phyloP scores from a whole-genome alignment of 2,888 invertebrate genomes.

The Galerucella calmariensis region DNA sequence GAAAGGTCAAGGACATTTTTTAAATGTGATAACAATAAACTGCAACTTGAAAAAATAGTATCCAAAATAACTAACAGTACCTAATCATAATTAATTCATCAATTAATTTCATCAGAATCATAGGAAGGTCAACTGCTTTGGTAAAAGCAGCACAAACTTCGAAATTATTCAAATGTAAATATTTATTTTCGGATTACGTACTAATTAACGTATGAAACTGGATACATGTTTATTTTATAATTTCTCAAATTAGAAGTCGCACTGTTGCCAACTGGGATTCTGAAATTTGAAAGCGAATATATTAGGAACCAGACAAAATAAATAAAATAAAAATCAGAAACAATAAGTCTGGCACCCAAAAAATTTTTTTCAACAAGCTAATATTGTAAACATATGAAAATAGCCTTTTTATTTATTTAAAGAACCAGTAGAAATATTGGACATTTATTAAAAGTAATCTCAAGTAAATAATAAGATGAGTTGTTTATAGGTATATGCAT shows the following conservation, averaged over 20 bases:
- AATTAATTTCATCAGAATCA: slow-evolving; percentile 5
- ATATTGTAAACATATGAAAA: neutral
- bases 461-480: too few species aligned
- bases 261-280: slow-evolving; percentile 11
- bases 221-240: slow-evolving; percentile 16
- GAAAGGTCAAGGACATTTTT: slow-evolving; percentile 1
- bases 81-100: too few species aligned
- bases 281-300: slow-evolving; percentile 4
- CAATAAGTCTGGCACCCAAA: neutral
- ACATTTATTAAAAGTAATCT: neutral
- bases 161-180: slow-evolving; percentile 10
- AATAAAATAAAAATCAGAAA: slow-evolving; percentile 4
- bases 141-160: neutral
- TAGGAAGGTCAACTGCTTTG: neutral
- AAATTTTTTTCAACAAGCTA: neutral
- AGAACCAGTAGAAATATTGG: neutral
- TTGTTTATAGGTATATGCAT: too few species aligned
- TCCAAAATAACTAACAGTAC: neutral
- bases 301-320: slow-evolving; percentile 3
- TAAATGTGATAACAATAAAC: neutral
- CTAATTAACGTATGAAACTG: slow-evolving; percentile 11
- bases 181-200: slow-evolving; percentile 14
- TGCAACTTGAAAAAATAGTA: neutral
- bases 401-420: neutral
- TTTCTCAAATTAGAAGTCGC: slow-evolving; percentile 13